A percentile compares a stretch with the other conserved stretches of the same genome.
Evolutionary conservation across 2,888 invertebrate species (phyloP).

Genomic region (Ligdia adustata): DNA sequence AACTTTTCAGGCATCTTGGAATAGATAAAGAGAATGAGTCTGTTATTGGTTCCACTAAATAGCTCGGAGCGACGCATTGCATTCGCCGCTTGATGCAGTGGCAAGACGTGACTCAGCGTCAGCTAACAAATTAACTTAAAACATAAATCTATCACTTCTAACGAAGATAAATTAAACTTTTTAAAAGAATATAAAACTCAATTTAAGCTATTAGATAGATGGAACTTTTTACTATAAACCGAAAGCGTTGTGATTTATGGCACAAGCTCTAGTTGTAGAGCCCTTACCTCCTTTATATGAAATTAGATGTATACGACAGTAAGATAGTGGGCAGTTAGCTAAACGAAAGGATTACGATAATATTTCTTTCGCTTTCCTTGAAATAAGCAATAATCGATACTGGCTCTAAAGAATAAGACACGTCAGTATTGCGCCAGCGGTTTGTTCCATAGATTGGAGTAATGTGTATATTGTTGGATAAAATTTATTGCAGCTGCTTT

Average conservation of each 20-base stretch:
- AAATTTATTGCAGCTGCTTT: conserved; percentile 15
- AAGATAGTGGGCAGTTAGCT: conserved; percentile 19
- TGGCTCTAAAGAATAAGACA: conserved; percentile 18
- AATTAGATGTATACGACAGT: no score
- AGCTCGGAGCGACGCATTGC: conserved; percentile 23
- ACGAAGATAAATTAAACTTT: conserved; percentile 28
- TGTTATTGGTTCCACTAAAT: conserved; percentile 31
- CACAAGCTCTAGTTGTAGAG: no score
- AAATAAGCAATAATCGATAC: conserved; percentile 19
- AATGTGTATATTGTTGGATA: not conserved
- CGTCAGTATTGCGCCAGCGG: conserved; percentile 7
- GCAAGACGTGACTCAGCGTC: conserved; percentile 27
- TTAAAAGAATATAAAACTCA: conserved; percentile 18
- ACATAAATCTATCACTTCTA: conserved; percentile 31
- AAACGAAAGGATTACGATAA: conserved; percentile 8
- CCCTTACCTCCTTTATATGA: no score
- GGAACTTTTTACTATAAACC: conserved; percentile 7
- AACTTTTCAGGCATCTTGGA: conserved; percentile 35
- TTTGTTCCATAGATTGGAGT: not conserved
- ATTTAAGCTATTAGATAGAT: conserved; percentile 7
- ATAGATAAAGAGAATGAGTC: conserved; percentile 34
- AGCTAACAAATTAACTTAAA: conserved; percentile 27
- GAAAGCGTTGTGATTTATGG: not conserved
- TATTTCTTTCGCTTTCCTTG: conserved; percentile 28
- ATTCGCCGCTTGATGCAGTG: conserved; percentile 28